Conservation (phyloP, 2,888 invertebrate genomes). For the Protodeltote pygarga region DNA sequence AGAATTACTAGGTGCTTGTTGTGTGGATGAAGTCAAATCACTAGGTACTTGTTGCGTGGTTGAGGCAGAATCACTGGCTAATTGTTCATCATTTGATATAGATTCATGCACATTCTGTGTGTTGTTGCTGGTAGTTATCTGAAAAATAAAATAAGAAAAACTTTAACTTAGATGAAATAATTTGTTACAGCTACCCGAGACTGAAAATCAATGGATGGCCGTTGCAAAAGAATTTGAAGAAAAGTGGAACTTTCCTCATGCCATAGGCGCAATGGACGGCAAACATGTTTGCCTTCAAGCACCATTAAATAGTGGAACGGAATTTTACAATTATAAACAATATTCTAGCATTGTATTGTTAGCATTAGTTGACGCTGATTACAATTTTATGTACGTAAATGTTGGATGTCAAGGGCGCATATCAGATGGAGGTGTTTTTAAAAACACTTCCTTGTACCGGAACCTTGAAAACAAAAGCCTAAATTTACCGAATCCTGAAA, state of each 20-base stretch:
- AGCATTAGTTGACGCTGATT: not conserved
- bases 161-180: not conserved
- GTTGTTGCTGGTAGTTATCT: not conserved
- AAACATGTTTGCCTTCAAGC: constrained; percentile 6
- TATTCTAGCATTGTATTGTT: constrained; percentile 1
- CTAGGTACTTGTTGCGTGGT: too few relatives aligned
- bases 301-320: constrained; percentile 2
- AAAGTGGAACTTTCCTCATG: constrained; percentile 11
- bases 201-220: not conserved
- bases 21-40: too few relatives aligned
- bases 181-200: not conserved
- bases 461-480: constrained; percentile 1
- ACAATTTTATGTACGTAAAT: constrained; percentile 2
- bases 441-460: constrained; percentile 3
- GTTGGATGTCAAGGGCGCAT: not conserved
- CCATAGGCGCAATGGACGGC: constrained; percentile 5
- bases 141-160: too few relatives aligned
- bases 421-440: constrained; percentile 2
- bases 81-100: too few relatives aligned
- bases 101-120: too few relatives aligned
- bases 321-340: constrained; percentile 1
- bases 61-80: too few relatives aligned
- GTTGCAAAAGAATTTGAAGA: constrained; percentile 1
- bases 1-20: too few relatives aligned
- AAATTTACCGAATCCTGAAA: too few relatives aligned